Conservation (phyloP, 2,888 invertebrate genomes). For the Bembecia ichneumoniformis region DNA sequence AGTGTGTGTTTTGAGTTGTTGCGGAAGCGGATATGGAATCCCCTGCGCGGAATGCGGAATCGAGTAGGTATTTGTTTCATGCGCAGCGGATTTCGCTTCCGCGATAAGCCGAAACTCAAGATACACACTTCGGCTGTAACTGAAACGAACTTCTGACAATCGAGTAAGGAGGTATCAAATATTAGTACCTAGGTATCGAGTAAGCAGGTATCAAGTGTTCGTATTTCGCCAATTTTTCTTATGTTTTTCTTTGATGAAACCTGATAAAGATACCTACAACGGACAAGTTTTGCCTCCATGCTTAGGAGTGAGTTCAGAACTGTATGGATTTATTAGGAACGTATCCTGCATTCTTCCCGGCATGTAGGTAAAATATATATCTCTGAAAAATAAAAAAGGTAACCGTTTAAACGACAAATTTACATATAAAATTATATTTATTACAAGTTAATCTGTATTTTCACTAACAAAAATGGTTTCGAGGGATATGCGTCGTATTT, state of each 20-base stretch:
- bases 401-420: background rate
- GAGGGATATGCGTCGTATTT: constrained; percentile 48
- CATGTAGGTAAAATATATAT: constrained; percentile 57
- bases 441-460: background rate
- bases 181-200: too few relatives aligned
- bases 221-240: background rate
- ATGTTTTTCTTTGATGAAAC: too few relatives aligned
- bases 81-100: background rate
- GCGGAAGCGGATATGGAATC: too few relatives aligned
- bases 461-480: constrained; percentile 50
- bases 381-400: constrained; percentile 32
- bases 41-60: too few relatives aligned
- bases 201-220: background rate
- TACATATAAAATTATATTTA: background rate
- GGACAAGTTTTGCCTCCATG: constrained; percentile 51
- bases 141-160: background rate
- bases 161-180: background rate
- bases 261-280: constrained; percentile 9
- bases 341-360: constrained; percentile 52
- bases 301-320: constrained; percentile 36
- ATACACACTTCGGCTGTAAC: background rate
- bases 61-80: background rate
- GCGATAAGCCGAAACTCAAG: background rate
- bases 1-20: too few relatives aligned
- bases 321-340: constrained; percentile 48